Conservation (phyloP, 2,888 invertebrate genomes). For the Amblyteles armatorius region DNA sequence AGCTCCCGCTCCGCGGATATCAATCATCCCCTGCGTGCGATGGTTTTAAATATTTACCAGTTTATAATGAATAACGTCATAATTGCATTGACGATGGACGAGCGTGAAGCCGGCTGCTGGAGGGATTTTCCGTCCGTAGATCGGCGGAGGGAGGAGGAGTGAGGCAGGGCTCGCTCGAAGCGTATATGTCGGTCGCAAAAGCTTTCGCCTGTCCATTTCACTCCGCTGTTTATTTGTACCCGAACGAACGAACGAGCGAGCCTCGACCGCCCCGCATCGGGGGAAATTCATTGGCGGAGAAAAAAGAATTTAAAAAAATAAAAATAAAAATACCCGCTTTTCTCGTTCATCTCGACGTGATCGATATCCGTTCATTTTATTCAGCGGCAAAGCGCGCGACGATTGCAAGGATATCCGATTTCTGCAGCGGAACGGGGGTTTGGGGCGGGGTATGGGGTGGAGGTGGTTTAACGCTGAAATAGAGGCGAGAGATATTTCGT, state of each 20-base stretch:
- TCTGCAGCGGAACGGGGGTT: slow-evolving; percentile 16
- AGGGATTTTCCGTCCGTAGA: slow-evolving; percentile 23
- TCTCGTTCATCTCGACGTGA: slow-evolving; percentile 21
- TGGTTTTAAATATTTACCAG: slow-evolving; percentile 77
- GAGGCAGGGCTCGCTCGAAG: not conserved
- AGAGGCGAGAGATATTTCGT: slow-evolving; percentile 43
- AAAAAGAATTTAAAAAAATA: not conserved
- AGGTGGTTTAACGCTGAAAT: slow-evolving; percentile 33
- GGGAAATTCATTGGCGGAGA: not conserved
- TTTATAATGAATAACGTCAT: slow-evolving; percentile 76
- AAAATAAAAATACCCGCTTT: not conserved
- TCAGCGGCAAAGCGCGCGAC: slow-evolving; percentile 43
- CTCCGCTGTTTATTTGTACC: not conserved
- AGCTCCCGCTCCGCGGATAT: slow-evolving; percentile 73
- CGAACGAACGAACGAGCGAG: not conserved
- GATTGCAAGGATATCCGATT: slow-evolving; percentile 62
- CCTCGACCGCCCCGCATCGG: not conserved
- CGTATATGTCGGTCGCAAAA: not conserved
- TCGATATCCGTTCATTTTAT: slow-evolving; percentile 41
- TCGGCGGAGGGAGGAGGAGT: not conserved
- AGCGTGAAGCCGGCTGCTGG: slow-evolving; percentile 8
- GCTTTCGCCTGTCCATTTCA: slow-evolving; percentile 18
- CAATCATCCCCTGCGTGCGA: slow-evolving; percentile 72
- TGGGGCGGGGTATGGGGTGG: not conserved
- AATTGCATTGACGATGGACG: slow-evolving; percentile 59